A percentile compares a stretch with the other conserved stretches of the same genome.
These are phyloP conservation scores for Mergus octosetaceus DNA, from an alignment of 2,797 vertebrate species.

Conservation along the genomic window DNA sequence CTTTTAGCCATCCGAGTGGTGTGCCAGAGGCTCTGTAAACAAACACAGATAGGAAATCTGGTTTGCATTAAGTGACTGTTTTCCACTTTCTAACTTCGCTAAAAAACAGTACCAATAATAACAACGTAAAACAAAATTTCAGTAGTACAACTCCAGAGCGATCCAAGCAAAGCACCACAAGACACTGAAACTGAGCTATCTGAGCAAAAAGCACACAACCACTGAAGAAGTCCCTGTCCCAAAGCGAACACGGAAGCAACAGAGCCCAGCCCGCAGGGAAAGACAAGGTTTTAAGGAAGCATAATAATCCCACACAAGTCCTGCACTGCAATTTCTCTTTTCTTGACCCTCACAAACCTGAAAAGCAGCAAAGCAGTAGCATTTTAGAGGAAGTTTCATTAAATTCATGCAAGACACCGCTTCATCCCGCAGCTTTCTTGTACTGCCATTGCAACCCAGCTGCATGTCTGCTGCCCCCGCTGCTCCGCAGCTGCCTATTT, in stretches of 20 bases:
- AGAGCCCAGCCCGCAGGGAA: not conserved
- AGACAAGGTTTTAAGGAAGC: not conserved
- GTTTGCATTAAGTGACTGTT: slow-evolving; percentile 49
- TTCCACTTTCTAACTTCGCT: slow-evolving; percentile 42
- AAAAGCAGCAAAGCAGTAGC: too few species aligned
- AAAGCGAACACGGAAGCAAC: accelerated
- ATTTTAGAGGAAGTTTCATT: not conserved
- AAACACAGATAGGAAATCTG: slow-evolving; percentile 57
- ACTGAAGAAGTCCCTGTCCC: not conserved
- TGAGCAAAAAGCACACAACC: not conserved
- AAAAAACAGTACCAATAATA: slow-evolving; percentile 14
- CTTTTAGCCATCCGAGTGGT: slow-evolving; percentile 9
- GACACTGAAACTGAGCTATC: not conserved
- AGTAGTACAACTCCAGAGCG: not conserved
- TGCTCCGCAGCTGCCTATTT: not conserved
- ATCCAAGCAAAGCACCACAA: not conserved
- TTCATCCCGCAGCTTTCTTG: not conserved
- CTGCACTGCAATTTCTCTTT: not conserved
- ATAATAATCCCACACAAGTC: accelerated
- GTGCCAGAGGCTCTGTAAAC: slow-evolving; percentile 62
- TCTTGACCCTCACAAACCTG: not conserved
- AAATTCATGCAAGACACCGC: too few species aligned
- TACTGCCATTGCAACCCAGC: not conserved
- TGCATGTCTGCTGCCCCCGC: not conserved
- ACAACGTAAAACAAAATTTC: not conserved